Evolutionary conservation across 2,113 vertebrate species (phyloP), one percentile per base, ranked within the genome.

Genomic region (Callithrix jacchus): DNA sequence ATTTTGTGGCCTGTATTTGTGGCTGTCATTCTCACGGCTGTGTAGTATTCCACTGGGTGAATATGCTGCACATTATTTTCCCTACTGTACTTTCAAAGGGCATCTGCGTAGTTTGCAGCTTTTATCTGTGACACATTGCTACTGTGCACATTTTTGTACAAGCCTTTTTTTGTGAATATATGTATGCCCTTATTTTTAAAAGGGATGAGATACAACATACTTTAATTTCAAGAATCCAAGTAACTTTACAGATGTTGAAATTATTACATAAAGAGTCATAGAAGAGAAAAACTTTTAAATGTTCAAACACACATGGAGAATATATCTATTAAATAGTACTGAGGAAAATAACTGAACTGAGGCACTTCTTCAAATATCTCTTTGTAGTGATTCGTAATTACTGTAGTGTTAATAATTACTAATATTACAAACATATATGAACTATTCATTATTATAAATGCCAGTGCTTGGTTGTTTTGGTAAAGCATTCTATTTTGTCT

Each of bases 401-500:
- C 54, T 56, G 9, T 2, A 45, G 6, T 30, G 23, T 10, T 74
- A 89, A 80, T 42, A 68, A 77, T 85, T 66, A 91, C n/a, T 61
- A 70, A 54, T 45, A 35, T 18, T 83, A 18, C 32, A 54, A 61
- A 37, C 14, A 4, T 20, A 76, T 47, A 30, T 58, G 30, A 58
- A 90, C 61, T 66, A 71, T 82, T 74, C n/a, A 49, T 71, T 54
- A 68, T 17, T 42, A 1, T 49, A 90, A 71, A 58, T 37, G 37
- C 9, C 25, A 47, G 45, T 71, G 11, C 7, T 84, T 68, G 32
- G 18, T 32, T 81, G 18, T 73, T 95, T 79, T 56, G 56, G 40
- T 52, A 87, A 91, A 40, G 27, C 71, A n/a, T 91, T 93, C 17
- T 70, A 37, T 89, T 70, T 58, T 89, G 30, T 61, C 79, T 80